Percentiles rank a stretch among this genome's conserved stretches.
Evolutionary conservation across 1,140 invertebrate species (phyloP).

Genomic region (Papilio xuthus): DNA sequence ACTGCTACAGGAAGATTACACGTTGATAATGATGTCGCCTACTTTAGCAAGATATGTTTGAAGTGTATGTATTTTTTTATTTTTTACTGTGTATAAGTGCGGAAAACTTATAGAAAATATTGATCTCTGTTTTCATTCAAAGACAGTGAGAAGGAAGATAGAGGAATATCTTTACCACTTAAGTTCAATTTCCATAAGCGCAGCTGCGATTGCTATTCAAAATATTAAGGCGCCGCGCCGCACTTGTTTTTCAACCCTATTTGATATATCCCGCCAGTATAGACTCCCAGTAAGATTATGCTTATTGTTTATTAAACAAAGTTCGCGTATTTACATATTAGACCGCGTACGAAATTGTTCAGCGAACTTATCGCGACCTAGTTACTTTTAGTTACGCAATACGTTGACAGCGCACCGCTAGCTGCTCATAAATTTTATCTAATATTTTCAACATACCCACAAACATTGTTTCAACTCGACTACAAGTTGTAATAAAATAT

Average conservation of each 20-base stretch:
- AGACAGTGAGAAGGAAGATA: not conserved
- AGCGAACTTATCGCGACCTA: slow-evolving; percentile 10
- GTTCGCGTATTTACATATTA: not conserved
- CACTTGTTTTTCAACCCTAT: no score
- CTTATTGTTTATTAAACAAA: slow-evolving; percentile 12
- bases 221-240: no score
- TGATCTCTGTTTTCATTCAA: not conserved
- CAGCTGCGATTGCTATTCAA: no score
- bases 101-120: no score
- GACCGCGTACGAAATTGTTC: not conserved
- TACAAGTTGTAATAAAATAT: not conserved
- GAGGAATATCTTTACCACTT: no score
- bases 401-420: not conserved
- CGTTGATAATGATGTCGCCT: slow-evolving; percentile 70
- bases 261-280: no score
- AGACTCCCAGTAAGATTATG: no score
- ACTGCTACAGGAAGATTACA: slow-evolving; percentile 48
- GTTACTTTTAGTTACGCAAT: not conserved
- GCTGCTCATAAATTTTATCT: not conserved
- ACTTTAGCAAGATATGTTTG: slow-evolving; percentile 75
- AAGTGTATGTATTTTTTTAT: slow-evolving; percentile 55
- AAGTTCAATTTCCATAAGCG: no score
- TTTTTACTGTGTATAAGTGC: not conserved
- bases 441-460: not conserved
- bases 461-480: not conserved